Evolutionary conservation across 2,888 invertebrate genomes (phyloP), one percentile per base, ranked within the genome.

Genomic region (Tromatobia lineatoria): DNA sequence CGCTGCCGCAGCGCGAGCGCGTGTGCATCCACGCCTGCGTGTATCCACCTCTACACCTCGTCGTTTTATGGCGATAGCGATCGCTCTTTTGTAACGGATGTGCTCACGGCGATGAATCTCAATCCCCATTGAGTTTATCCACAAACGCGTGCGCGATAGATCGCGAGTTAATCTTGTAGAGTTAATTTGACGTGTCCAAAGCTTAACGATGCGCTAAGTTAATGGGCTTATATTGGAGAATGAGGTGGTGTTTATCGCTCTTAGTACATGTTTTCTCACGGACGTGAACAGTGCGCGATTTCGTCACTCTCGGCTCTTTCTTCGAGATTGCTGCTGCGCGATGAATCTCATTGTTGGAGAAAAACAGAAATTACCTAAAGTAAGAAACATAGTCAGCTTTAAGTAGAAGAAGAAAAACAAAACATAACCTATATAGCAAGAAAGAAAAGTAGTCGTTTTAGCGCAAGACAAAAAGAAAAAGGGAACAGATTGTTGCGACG

Each of bases 41-140:
- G 47, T 66, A 45, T 13, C 66, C 66, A 20, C 45, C 66, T 42
- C 34, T 29, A 38, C 20, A 34, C 18, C 4, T 18, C 61, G 34
- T 7, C 18, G 38, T 15, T 59, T 3, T 13, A 64, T 38, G 34
- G 38, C 64, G 82, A 85, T 77, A 67, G 50, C 61, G 29, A 85
- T 82, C 73, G 79, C 61, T 80, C 23, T 61, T 71, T 64, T 61
- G 80, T 67, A 80, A 82, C 85, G 82, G 82, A 82, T 82, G 82
- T 67, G 74, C 70, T 38, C 52, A 74, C 76, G 47, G 69, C 61
- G 59, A 78, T 79, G 75, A 79, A 71, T 76, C 75, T 57, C 57
- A 18, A 71, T 80, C 59, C 47, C 66, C 59, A 20, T 57, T 61
- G 42, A 15, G 78, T 23, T 73, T 50, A 74, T 75, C 73, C 10